Conservation (phyloP, 2,888 invertebrate genomes). For the Emmelina monodactyla region DNA sequence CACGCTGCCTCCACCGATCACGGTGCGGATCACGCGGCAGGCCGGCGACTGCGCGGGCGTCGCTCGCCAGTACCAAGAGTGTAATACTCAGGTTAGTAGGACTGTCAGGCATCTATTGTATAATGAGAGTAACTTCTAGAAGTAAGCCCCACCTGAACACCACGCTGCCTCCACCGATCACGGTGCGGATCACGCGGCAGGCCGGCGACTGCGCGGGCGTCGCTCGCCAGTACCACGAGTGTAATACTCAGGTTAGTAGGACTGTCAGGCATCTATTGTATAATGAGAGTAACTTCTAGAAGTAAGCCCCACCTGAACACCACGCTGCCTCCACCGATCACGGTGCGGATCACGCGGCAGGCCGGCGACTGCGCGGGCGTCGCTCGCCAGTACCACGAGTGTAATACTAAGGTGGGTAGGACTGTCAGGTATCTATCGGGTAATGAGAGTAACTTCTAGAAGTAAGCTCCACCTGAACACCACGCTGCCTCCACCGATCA, state of each 20-base stretch:
- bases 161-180: conserved; percentile 28
- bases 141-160: no score
- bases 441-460: no score
- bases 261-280: no score
- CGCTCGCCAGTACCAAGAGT: conserved; percentile 79
- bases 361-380: conserved; percentile 71
- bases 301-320: no score
- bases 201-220: conserved; percentile 71
- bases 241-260: conserved; percentile 83
- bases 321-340: conserved; percentile 28
- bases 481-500: conserved; percentile 28
- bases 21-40: conserved; percentile 34
- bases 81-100: conserved; percentile 83
- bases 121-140: no score
- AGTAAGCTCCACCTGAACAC: no score
- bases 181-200: conserved; percentile 34
- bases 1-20: conserved; percentile 28
- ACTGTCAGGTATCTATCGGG: conserved; percentile 73
- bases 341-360: conserved; percentile 34
- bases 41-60: conserved; percentile 71
- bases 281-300: no score
- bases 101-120: no score
- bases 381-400: conserved; percentile 79
- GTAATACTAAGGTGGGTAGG: conserved; percentile 73
- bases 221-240: conserved; percentile 79